A percentile compares a stretch with the other conserved stretches of the same genome.
Conservation (phyloP, 2,797 vertebrate species). For the Holocentrus rufus region DNA sequence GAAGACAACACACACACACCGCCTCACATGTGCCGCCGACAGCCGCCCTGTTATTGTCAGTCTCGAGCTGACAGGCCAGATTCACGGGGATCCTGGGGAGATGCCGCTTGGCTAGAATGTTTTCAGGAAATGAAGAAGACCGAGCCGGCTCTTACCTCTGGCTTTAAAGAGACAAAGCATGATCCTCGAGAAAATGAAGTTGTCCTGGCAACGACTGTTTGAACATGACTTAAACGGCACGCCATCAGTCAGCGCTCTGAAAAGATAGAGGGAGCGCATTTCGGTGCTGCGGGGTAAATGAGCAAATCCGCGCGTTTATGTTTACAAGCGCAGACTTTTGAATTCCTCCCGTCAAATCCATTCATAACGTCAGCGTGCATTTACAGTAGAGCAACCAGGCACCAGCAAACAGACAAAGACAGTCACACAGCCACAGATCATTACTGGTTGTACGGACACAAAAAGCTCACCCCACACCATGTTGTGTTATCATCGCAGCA, state of each 20-base stretch:
- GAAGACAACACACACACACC: conserved; percentile 41
- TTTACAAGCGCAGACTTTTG: conserved; percentile 51
- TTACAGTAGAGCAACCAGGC: conserved; percentile 55
- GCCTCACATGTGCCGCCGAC: conserved; percentile 52
- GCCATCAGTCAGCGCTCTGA: conserved; percentile 20
- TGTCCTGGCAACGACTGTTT: conserved; percentile 24
- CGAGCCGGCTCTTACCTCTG: conserved; percentile 49
- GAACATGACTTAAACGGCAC: conserved; percentile 25
- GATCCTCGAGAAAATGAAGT: conserved; percentile 50
- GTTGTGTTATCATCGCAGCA: conserved; percentile 68
- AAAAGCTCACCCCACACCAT: conserved; percentile 65
- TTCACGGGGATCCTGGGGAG: conserved; percentile 56
- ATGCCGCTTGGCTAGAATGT: conserved; percentile 61
- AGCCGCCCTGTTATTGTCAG: conserved; percentile 67
- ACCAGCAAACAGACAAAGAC: conserved; percentile 63
- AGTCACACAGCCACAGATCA: conserved; percentile 63
- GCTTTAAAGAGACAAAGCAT: conserved; percentile 47
- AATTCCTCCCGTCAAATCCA: conserved; percentile 31
- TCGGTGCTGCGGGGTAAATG: conserved; percentile 23
- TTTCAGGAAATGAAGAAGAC: conserved; percentile 60
- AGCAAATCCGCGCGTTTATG: conserved; percentile 19
- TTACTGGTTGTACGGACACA: conserved; percentile 71
- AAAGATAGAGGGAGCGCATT: conserved; percentile 14
- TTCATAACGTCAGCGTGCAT: conserved; percentile 59
- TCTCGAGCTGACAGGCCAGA: conserved; percentile 61